Percentiles rank a stretch among this genome's conserved stretches.
phyloP scores from a whole-genome alignment of 2,888 invertebrate species.

The Macaria notata region DNA sequence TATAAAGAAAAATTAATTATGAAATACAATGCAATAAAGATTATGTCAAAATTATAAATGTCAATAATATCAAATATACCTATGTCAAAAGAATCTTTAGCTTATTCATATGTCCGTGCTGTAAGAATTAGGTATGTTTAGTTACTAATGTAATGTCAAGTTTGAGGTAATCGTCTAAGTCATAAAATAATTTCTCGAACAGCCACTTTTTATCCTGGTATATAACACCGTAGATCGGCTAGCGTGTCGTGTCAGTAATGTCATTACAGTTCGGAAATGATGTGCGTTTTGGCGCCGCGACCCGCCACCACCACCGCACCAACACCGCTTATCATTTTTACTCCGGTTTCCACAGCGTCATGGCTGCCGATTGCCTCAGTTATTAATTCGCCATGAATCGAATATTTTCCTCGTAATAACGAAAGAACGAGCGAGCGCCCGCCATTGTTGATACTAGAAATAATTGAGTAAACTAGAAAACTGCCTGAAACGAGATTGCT shows the following conservation, averaged over 20 bases:
- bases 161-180: too few species aligned
- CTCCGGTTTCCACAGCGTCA: conserved; percentile 43
- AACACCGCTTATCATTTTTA: conserved; percentile 29
- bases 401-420: conserved; percentile 20
- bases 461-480: conserved; percentile 25
- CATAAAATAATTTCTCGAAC: too few species aligned
- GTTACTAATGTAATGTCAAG: too few species aligned
- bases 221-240: conserved; percentile 45
- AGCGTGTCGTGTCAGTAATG: conserved; percentile 49
- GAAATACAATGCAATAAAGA: too few species aligned
- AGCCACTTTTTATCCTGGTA: too few species aligned
- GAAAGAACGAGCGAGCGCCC: conserved; percentile 3
- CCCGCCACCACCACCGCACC: conserved; percentile 26
- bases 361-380: conserved; percentile 41
- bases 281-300: conserved; percentile 24
- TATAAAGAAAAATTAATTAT: too few species aligned
- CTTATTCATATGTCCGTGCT: too few species aligned
- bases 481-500: conserved; percentile 11
- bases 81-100: too few species aligned
- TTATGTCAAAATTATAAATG: too few species aligned
- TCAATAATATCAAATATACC: too few species aligned
- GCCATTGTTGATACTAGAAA: conserved; percentile 5
- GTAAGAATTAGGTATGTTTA: too few species aligned
- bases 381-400: conserved; percentile 42
- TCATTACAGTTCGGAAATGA: conserved; percentile 35